Base-by-base conservation (phyloP, 1,140 invertebrate genomes). In the Diuraphis noxia region DNA sequence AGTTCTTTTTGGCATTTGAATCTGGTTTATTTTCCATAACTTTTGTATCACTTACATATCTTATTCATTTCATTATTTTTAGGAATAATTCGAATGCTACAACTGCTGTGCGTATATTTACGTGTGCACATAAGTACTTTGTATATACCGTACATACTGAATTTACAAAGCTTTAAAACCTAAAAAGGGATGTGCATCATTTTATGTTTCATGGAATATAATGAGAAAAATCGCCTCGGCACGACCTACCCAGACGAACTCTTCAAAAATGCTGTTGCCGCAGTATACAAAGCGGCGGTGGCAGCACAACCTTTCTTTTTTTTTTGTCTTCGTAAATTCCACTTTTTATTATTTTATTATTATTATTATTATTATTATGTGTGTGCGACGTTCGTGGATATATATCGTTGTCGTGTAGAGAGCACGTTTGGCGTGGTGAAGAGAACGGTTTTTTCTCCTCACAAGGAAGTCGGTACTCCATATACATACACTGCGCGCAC, bases 231-330 rank as follows among this genome's bases (percentile, higher is more conserved):
- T 90, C 88, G 63, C 88, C 88, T 72, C 34, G 56, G n/a, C 46
- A 34, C 34, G 40, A 52, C 43, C 85, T 36, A 77, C n/a, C 63
- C 88, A 90, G 88, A 88, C 87, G 56, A 38, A 43, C 88, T 90
- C 88, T 90, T 90, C 56, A 79, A 90, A 90, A 90, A 90, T 46
- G 88, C 88, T 90, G 88, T 90, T 90, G 40, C 88, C 88, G 88
- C 88, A 90, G 34, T 90, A 90, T 79, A 77, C 41, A 89, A 89
- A 89, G 63, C 56, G 30, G 25, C 30, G 36, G 21, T 30, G 56
- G 17, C 52, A 30, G 30, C 40, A 17, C 88, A 34, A 52, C 88
- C 88, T 79, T 34, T 49, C n/a, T 63, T 63, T 63, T 25, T 63
- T 77, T 91, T 82, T 91, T 46, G 36, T 82, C n/a, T 81, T 81